A percentile compares a stretch with the other conserved stretches of the same genome.
phyloP scores from a whole-genome alignment of 2,797 vertebrate species.

The Pyrrhura leucotis region DNA sequence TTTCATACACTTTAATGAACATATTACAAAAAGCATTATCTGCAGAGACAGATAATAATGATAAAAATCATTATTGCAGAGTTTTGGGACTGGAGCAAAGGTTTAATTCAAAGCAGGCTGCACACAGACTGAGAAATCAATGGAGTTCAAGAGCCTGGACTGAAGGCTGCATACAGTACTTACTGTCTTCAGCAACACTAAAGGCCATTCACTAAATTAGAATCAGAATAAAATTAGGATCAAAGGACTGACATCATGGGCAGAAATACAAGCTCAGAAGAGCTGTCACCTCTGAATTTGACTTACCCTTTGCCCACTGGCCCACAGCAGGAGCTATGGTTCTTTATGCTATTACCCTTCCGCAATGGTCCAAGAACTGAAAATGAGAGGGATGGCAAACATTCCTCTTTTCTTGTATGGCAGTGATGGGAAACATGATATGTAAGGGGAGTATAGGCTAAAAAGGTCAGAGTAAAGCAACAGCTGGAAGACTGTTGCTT shows the following conservation, averaged over 20 bases:
- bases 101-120: background rate
- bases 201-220: background rate
- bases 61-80: background rate
- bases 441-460: background rate
- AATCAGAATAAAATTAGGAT: background rate
- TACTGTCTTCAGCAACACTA: background rate
- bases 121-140: background rate
- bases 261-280: background rate
- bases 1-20: background rate
- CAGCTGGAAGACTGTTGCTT: background rate
- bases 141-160: too few species aligned
- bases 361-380: background rate
- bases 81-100: background rate
- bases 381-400: background rate
- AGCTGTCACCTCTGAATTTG: background rate
- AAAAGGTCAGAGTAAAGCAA: background rate
- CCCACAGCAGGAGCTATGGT: background rate
- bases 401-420: fast-evolving
- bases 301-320: background rate
- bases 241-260: background rate
- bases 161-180: background rate
- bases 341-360: background rate
- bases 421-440: fast-evolving
- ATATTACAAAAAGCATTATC: background rate
- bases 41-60: background rate